A percentile compares a stretch with the other conserved stretches of the same genome.
phyloP scores from a whole-genome alignment of 2,888 invertebrate genomes.

The Tethea ocularis region DNA sequence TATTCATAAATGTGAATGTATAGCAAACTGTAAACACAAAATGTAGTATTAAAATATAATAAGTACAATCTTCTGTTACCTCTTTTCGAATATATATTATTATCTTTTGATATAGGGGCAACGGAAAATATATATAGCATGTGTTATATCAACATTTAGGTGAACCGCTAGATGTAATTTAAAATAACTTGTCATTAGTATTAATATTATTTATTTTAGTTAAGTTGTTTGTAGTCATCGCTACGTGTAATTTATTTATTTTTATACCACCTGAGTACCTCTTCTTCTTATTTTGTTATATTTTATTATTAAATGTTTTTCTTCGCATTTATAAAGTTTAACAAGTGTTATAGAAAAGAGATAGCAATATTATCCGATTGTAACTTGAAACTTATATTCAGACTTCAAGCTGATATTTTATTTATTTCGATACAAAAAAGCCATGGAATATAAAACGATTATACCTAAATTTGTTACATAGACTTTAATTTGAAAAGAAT shows the following conservation, averaged over 20 bases:
- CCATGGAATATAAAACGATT: slow-evolving; percentile 7
- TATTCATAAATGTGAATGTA: slow-evolving; percentile 17
- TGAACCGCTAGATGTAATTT: slow-evolving; percentile 80
- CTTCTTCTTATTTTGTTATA: slow-evolving; percentile 68
- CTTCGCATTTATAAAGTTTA: slow-evolving; percentile 48
- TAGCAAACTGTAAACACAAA: slow-evolving; percentile 36
- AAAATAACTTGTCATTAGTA: slow-evolving; percentile 83
- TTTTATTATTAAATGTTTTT: slow-evolving; percentile 40
- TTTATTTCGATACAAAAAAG: slow-evolving; percentile 3
- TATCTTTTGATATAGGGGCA: slow-evolving; percentile 71
- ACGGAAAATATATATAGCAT: slow-evolving; percentile 71
- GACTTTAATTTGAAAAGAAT: slow-evolving; percentile 34
- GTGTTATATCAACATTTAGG: slow-evolving; percentile 72
- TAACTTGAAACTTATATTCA: not conserved
- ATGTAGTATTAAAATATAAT: slow-evolving; percentile 70
- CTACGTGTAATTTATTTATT: slow-evolving; percentile 72
- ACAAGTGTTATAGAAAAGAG: slow-evolving; percentile 42
- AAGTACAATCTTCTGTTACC: slow-evolving; percentile 83
- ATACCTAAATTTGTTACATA: slow-evolving; percentile 19
- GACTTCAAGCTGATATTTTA: not conserved
- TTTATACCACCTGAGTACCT: slow-evolving; percentile 81
- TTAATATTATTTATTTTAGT: slow-evolving; percentile 81
- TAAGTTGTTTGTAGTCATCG: slow-evolving; percentile 72
- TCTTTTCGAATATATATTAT: slow-evolving; percentile 72
- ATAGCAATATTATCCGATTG: not conserved